Conservation (phyloP, 2,797 vertebrate species). For the Threskiornis aethiopicus region DNA sequence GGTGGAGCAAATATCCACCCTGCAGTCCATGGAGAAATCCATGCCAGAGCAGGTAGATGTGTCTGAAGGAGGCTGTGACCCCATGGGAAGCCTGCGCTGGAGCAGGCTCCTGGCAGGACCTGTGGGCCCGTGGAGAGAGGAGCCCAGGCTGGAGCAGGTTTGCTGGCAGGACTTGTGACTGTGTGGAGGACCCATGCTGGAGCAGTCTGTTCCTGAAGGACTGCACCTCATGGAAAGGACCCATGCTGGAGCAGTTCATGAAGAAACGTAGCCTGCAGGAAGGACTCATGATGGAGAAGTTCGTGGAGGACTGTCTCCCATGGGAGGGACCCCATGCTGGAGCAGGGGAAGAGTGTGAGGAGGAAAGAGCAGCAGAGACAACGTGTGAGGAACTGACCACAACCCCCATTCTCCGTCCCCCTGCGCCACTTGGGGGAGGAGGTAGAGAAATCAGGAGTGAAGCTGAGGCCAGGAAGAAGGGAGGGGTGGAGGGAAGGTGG, state of each 20-base stretch:
- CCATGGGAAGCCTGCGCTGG: fast-evolving
- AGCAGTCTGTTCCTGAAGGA: neutral
- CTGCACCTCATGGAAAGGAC: neutral
- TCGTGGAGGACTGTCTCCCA: neutral
- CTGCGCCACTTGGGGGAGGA: fast-evolving
- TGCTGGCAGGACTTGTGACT: neutral
- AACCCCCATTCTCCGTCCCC: neutral
- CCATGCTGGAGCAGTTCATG: fast-evolving
- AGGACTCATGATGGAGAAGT: neutral
- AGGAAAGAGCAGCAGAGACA: neutral
- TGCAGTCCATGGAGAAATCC: neutral
- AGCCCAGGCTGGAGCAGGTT: neutral
- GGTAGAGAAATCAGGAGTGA: neutral
- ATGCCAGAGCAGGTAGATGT: neutral
- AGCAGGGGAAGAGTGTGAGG: neutral
- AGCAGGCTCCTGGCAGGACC: neutral
- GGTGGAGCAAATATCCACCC: neutral
- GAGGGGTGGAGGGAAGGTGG: neutral
- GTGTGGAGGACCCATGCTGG: fast-evolving
- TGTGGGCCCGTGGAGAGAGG: neutral
- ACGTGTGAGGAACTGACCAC: neutral
- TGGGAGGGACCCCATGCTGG: neutral
- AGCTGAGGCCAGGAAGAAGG: neutral
- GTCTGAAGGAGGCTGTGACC: neutral
- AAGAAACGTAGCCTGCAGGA: neutral